Evolutionary conservation across 2,113 vertebrate genomes (phyloP), one percentile per base, ranked within the genome.

Genomic region (Xiphias gladius): DNA sequence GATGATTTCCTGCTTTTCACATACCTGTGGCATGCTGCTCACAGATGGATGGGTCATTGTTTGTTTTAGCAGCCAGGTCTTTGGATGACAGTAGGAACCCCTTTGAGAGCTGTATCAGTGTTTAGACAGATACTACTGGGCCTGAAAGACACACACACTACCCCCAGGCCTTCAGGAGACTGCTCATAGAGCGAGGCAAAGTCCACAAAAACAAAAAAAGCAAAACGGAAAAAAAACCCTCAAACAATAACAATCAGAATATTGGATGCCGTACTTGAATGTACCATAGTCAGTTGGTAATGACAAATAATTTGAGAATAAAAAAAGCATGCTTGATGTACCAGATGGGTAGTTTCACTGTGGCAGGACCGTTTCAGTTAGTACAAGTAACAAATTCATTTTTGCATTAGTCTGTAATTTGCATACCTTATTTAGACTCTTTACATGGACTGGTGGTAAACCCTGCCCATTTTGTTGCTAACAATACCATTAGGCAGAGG

Each of bases 41-140:
- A 93, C 90, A 88, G 92, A 95, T 89, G 82, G 89, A 93, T 69
- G 82, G 85, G 78, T 88, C 80, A 82, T 24, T 84, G 93, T 94
- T 95, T 95, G 92, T 94, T 93, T 94, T 92, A 91, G 79, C 80
- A 86, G 85, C 73, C 72, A 89, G 73, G 70, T 79, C 84, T 91
- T 78, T 70, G 85, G 82, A 76, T 82, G 90, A 85, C 81, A 84
- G 58, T 80, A 90, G 93, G 93, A 94, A 95, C 77, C 83, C 83
- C 79, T 88, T 90, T 55, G 62, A 87, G 85, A 88, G 80, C 68
- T 86, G 55, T 94, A 94, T 95, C 94, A 93, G 66, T 95, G 95
- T 95, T 95, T 96, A 82, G 88, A 94, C 94, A 95, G 94, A 94
- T 87, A 88, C 75, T 41, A 37, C 68, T 73, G 84, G 72, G 85